These are phyloP conservation scores for Caenorhabditis japonica DNA, from an alignment of 2,888 invertebrate species.

Conservation along the genomic window DNA sequence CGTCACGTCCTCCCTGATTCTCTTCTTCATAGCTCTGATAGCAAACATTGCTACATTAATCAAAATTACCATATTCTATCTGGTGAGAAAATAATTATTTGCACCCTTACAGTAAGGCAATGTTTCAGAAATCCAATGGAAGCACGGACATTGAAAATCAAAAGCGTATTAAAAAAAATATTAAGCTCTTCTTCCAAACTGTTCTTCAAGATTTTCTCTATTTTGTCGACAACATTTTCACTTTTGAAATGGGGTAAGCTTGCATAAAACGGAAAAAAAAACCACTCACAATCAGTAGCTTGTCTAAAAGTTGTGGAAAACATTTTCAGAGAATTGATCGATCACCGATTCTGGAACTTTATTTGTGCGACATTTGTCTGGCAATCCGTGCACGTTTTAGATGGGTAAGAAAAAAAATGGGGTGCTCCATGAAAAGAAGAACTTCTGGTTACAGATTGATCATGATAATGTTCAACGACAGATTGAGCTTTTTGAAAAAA, in stretches of 20 bases:
- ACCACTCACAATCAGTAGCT: no score
- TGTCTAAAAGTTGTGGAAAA: slow-evolving; percentile 2
- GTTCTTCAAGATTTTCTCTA: slow-evolving; percentile 22
- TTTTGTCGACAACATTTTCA: slow-evolving; percentile 25
- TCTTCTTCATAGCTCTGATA: slow-evolving; percentile 7
- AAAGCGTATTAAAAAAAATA: slow-evolving; percentile 9
- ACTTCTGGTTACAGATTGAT: slow-evolving; percentile 27
- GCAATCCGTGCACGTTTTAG: slow-evolving; percentile 29
- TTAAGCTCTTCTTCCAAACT: slow-evolving; percentile 26
- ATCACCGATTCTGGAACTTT: slow-evolving; percentile 30
- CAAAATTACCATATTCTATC: slow-evolving; percentile 14
- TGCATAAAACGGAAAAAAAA: no score
- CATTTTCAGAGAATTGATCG: slow-evolving; percentile 13
- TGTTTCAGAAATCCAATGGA: no score
- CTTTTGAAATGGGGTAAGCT: neutral
- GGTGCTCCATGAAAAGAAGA: no score
- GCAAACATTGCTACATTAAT: slow-evolving; percentile 19
- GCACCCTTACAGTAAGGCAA: no score
- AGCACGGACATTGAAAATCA: neutral
- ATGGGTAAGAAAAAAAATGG: slow-evolving; percentile 13
- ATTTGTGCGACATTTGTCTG: slow-evolving; percentile 28
- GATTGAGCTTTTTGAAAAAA: slow-evolving; percentile 4
- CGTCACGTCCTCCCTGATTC: neutral
- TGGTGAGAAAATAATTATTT: no score
- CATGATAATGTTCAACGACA: slow-evolving; percentile 37